Base-by-base conservation (phyloP, 1,140 invertebrate species). In the Drosophila mauritiana region DNA sequence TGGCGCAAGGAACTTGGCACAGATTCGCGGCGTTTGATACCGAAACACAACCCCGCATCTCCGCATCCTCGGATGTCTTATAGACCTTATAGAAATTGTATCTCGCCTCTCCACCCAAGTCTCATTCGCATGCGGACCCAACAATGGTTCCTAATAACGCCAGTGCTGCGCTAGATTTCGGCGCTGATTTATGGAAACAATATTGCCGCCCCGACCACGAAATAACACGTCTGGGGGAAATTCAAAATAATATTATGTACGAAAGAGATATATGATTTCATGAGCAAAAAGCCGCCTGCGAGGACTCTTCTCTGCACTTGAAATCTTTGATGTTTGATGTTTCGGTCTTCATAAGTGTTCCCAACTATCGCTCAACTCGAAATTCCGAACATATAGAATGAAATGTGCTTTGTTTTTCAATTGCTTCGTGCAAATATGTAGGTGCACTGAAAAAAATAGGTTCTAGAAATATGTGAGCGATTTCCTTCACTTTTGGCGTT, bases 1-100 rank as follows among this genome's bases (percentile, higher is more conserved):
- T 84, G 78, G 81, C 78, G 82, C 80, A 80, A 83, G 80, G 84
- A 89, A 89, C 84, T 89, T 89, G 85, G 84, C 84, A 89, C 84
- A 89, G 77, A 78, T 34, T 51, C 48, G 48, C 48, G 27, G n/a
- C 25, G 48, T 84, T 73, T 70, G 76, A 39, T 20, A 69, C 64
- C 64, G 53, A 78, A 72, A 54, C 73, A 69, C 51, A 31, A 22
- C 46, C 39, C 45, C 49, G 51, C 25, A 37, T 46, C 31, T 22
- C 39, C 55, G 27, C 27, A 8, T 31, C 7, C 7, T 1, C 31
- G 31, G 7, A 0, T 31, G 7, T 15, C 20, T 13, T 36, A 20
- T 52, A 22, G n/a, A 52, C 53, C 43, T 37, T 69, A 56, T 7
- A 45, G 40, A 53, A 51, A 80, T 64, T 39, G 37, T 39, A 48